Percentiles rank a stretch among this genome's conserved stretches.
Conservation (phyloP, 2,113 vertebrate genomes). For the Physeter macrocephalus region DNA sequence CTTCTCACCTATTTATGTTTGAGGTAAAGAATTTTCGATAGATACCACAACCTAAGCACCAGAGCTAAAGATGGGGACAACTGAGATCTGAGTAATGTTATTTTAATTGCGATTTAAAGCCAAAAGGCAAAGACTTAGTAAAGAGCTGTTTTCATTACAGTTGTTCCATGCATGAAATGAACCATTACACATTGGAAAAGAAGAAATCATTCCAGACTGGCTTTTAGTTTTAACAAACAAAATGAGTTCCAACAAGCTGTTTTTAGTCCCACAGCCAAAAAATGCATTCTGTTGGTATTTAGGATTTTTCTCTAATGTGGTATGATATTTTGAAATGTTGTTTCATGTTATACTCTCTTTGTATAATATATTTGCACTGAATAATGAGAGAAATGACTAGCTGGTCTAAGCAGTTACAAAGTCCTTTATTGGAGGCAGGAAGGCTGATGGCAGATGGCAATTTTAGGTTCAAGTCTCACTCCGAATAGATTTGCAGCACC, state of each 20-base stretch:
- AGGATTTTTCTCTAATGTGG: constrained; percentile 53
- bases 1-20: constrained; percentile 31
- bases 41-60: constrained; percentile 1
- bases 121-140: constrained; percentile 65
- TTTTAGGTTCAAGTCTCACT: constrained; percentile 49
- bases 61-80: constrained; percentile 31
- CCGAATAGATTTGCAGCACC: constrained; percentile 47
- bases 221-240: constrained; percentile 70
- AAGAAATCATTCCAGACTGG: constrained; percentile 62
- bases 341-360: constrained; percentile 64
- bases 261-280: constrained; percentile 60
- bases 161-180: constrained; percentile 70
- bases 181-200: constrained; percentile 72
- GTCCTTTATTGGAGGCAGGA: constrained; percentile 64
- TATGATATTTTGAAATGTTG: constrained; percentile 54
- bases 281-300: constrained; percentile 50
- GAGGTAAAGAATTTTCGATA: constrained; percentile 27
- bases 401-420: constrained; percentile 68
- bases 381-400: constrained; percentile 76
- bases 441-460: constrained; percentile 76
- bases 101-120: constrained; percentile 68
- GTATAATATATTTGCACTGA: constrained; percentile 69
- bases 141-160: constrained; percentile 65
- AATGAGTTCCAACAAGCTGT: constrained; percentile 61
- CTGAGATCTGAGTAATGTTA: constrained; percentile 40